phyloP scores from a whole-genome alignment of 2,113 vertebrate species.

The Pluvianellus socialis region DNA sequence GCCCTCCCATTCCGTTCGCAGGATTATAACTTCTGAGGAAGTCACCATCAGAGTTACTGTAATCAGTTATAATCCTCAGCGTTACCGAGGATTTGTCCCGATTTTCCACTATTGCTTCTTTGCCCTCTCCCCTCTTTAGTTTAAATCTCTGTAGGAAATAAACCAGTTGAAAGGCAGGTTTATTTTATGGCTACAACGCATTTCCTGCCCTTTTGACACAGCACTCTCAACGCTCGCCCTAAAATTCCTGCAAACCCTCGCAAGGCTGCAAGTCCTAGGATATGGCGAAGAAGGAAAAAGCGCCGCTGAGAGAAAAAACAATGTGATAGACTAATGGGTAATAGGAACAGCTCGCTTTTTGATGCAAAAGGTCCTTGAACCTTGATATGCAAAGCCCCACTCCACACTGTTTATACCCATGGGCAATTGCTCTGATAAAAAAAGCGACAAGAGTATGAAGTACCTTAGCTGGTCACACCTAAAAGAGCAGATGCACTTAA shows the following conservation, averaged over 20 bases:
- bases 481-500: background rate
- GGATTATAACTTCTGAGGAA: background rate
- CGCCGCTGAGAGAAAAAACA: background rate
- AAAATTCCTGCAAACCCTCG: background rate
- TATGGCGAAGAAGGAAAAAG: background rate
- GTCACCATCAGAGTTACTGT: background rate
- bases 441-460: background rate
- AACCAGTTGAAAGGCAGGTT: background rate
- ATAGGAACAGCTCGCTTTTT: background rate
- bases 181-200: background rate
- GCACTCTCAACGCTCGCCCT: background rate
- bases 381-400: background rate
- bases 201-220: background rate
- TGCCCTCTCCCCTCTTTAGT: background rate
- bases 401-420: background rate
- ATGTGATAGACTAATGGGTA: background rate
- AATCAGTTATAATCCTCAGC: background rate
- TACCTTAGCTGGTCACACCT: background rate
- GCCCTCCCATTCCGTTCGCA: accelerated
- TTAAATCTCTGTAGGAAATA: background rate
- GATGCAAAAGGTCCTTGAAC: background rate
- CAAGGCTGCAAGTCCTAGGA: background rate
- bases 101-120: background rate
- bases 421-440: background rate
- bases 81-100: background rate